These are phyloP conservation scores for Nymphalis polychloros DNA, from an alignment of 2,888 invertebrate genomes.

Conservation along the genomic window DNA sequence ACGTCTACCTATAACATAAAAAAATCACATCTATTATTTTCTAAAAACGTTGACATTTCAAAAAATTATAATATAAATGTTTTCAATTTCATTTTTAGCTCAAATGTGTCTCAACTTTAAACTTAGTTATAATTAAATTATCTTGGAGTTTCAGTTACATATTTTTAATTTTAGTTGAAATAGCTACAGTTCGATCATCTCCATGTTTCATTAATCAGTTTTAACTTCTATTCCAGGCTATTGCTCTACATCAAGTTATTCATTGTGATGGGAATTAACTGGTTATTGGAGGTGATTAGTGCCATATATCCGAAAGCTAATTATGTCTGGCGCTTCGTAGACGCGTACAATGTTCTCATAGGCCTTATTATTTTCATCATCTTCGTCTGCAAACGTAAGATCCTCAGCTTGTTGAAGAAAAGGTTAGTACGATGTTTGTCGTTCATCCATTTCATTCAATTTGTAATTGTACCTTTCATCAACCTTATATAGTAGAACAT, in stretches of 20 bases:
- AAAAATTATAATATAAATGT: too few relatives aligned
- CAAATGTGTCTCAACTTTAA: too few relatives aligned
- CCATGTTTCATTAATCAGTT: too few relatives aligned
- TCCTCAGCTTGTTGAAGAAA: constrained; percentile 82
- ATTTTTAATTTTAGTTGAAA: too few relatives aligned
- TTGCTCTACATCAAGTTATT: constrained; percentile 86
- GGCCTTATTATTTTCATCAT: constrained; percentile 87
- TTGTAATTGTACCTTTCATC: not conserved
- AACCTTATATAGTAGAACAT: not conserved
- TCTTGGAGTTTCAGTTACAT: too few relatives aligned
- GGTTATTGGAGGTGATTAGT: constrained; percentile 87
- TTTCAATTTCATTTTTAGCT: too few relatives aligned
- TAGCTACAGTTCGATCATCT: too few relatives aligned
- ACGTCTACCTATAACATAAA: too few relatives aligned
- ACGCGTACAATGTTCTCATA: constrained; percentile 85
- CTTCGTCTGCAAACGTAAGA: constrained; percentile 87
- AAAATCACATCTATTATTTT: too few relatives aligned
- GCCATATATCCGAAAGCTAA: constrained; percentile 76
- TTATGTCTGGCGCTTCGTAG: constrained; percentile 83
- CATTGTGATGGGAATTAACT: constrained; percentile 88
- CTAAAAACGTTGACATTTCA: too few relatives aligned
- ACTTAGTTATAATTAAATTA: too few relatives aligned
- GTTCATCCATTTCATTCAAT: not conserved
- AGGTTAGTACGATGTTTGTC: constrained; percentile 62
- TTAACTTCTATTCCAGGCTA: constrained; percentile 74